These are phyloP conservation scores for Nomada fabriciana DNA, from an alignment of 2,888 invertebrate species.

Conservation along the genomic window DNA sequence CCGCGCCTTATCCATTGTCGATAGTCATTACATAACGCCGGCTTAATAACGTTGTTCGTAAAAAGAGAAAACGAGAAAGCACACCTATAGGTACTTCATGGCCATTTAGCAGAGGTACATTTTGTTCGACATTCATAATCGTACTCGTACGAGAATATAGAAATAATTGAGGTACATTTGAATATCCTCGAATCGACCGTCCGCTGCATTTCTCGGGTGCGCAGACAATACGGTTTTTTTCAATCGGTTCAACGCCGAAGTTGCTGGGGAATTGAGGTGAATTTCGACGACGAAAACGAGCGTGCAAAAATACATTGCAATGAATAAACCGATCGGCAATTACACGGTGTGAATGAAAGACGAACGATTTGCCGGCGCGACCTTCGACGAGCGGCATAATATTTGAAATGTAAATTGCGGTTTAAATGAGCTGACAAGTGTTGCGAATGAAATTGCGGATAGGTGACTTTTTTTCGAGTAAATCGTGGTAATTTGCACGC, in stretches of 20 bases:
- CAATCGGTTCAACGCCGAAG: no score
- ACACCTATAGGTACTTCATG: no score
- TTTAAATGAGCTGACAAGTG: neutral
- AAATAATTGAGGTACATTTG: neutral
- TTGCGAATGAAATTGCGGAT: neutral
- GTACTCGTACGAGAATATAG: neutral
- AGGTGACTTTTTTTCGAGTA: no score
- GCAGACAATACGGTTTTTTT: neutral
- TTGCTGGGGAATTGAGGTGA: neutral
- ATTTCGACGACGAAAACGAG: neutral
- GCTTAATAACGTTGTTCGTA: constrained; percentile 1
- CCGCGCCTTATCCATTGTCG: constrained; percentile 43
- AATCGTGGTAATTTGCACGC: no score
- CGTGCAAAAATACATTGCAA: neutral
- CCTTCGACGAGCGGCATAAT: constrained; percentile 5
- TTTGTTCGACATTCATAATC: neutral
- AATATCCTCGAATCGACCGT: neutral
- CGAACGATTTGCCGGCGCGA: constrained; percentile 2
- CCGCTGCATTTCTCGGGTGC: neutral
- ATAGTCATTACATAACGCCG: constrained; percentile 47
- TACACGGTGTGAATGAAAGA: constrained; percentile 5
- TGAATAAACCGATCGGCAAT: constrained; percentile 1
- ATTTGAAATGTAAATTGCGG: constrained; percentile 22
- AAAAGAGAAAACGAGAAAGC: constrained; percentile 4
- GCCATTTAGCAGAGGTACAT: no score